phyloP scores from a whole-genome alignment of 2,113 vertebrate genomes.

The Meriones unguiculatus region DNA sequence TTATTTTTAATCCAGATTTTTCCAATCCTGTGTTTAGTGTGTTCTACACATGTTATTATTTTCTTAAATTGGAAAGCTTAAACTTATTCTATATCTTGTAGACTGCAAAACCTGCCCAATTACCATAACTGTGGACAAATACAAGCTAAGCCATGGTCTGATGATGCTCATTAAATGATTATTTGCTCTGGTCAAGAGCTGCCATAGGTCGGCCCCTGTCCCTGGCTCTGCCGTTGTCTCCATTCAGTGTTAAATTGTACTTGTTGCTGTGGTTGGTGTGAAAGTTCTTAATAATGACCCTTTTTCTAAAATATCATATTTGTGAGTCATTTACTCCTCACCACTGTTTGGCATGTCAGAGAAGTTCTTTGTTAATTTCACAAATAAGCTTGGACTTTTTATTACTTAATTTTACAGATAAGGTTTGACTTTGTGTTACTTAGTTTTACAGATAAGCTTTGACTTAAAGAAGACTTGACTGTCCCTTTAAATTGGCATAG shows the following conservation, averaged over 20 bases:
- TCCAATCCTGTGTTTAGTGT: not conserved
- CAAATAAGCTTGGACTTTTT: not conserved
- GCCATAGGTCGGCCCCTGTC: not conserved
- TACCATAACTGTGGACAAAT: not conserved
- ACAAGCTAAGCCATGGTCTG: not conserved
- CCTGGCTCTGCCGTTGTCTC: not conserved
- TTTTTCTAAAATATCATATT: conserved; percentile 50
- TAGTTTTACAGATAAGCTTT: not conserved
- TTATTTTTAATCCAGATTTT: not conserved
- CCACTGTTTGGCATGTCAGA: not conserved
- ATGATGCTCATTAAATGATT: not conserved
- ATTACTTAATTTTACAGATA: conserved; percentile 40
- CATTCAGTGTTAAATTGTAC: not conserved
- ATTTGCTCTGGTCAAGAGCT: not conserved
- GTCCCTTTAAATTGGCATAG: not conserved
- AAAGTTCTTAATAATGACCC: conserved; percentile 49
- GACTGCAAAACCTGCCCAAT: not conserved
- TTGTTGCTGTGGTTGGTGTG: conserved; percentile 41
- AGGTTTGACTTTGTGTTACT: conserved; percentile 2
- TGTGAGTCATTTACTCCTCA: not conserved
- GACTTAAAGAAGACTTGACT: not conserved
- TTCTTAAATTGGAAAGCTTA: not conserved
- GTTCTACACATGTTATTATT: not conserved
- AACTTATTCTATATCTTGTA: not conserved
- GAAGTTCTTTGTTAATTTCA: too few species aligned